Conservation (phyloP, 2,888 invertebrate genomes). For the Teleogryllus oceanicus region DNA sequence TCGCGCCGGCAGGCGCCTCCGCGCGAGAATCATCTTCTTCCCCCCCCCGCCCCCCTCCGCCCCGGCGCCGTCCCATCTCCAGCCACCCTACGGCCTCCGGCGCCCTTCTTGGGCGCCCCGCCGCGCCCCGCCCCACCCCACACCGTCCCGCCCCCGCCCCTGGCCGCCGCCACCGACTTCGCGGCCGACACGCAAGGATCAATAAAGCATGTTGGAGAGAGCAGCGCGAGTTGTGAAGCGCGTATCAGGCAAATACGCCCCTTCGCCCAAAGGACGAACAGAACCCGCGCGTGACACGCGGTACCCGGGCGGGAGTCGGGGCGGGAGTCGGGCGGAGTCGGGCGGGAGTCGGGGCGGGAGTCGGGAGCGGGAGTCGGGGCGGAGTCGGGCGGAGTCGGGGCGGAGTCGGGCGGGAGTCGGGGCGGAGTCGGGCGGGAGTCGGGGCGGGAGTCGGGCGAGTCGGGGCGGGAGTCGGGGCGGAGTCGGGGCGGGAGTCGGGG, state of each 20-base stretch:
- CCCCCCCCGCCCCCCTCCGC: too few relatives aligned
- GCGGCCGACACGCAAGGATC: conserved; percentile 9
- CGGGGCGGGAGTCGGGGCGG: too few relatives aligned
- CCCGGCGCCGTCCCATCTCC: too few relatives aligned
- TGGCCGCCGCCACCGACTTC: neutral
- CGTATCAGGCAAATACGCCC: neutral
- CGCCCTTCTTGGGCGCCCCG: neutral
- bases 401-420: too few relatives aligned
- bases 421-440: too few relatives aligned
- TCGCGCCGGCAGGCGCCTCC: too few relatives aligned
- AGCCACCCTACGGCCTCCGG: too few relatives aligned
- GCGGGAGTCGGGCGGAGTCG: neutral
- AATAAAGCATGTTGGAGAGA: conserved; percentile 18
- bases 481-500: too few relatives aligned
- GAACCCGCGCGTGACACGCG: neutral
- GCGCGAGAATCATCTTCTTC: too few relatives aligned
- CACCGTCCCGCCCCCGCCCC: neutral
- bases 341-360: neutral
- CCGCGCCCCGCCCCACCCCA: neutral
- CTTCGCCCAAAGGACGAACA: neutral
- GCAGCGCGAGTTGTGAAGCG: conserved; percentile 3
- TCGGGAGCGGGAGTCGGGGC: neutral
- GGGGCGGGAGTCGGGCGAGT: too few relatives aligned
- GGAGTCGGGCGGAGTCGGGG: neutral
- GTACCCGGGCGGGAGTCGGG: neutral